Evolutionary conservation across 2,113 vertebrate genomes (phyloP).

Genomic region (Clarias gariepinus): DNA sequence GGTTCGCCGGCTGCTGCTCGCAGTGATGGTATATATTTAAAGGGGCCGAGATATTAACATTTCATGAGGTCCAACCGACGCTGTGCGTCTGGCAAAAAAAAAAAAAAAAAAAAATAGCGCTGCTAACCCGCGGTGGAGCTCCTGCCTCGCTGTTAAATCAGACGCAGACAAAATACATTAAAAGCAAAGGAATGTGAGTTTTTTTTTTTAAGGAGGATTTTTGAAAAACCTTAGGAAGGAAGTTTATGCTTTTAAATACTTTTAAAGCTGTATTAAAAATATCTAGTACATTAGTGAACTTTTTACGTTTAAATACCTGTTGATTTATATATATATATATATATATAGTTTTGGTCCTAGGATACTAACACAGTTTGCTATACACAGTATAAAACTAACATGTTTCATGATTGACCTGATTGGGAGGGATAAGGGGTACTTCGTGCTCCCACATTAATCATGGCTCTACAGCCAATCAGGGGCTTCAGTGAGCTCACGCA

Average conservation of each 20-base stretch:
- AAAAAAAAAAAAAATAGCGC: not conserved
- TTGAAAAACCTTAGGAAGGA: not conserved
- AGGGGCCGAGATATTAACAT: conserved; percentile 64
- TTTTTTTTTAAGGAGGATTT: conserved; percentile 6
- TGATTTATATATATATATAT: not conserved
- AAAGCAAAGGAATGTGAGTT: not conserved
- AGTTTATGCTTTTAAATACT: not conserved
- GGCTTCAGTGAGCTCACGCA: too few relatives aligned
- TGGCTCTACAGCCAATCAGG: too few relatives aligned
- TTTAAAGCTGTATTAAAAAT: not conserved
- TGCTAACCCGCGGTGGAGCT: conserved; percentile 33
- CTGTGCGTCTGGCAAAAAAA: conserved; percentile 56
- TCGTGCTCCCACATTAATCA: too few relatives aligned
- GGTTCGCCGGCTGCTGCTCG: conserved; percentile 53
- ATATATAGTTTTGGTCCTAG: too few relatives aligned
- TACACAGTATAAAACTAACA: too few relatives aligned
- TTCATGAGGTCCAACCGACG: conserved; percentile 65
- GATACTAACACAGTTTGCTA: too few relatives aligned
- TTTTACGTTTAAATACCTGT: not conserved
- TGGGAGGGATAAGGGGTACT: too few relatives aligned
- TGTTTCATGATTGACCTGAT: too few relatives aligned
- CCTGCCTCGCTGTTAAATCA: conserved; percentile 10
- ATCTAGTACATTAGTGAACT: not conserved
- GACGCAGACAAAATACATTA: not conserved
- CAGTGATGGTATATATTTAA: conserved; percentile 66